Evolutionary conservation across 2,113 vertebrate genomes (phyloP), one percentile per base, ranked within the genome.

Genomic region (Piprites chloris): DNA sequence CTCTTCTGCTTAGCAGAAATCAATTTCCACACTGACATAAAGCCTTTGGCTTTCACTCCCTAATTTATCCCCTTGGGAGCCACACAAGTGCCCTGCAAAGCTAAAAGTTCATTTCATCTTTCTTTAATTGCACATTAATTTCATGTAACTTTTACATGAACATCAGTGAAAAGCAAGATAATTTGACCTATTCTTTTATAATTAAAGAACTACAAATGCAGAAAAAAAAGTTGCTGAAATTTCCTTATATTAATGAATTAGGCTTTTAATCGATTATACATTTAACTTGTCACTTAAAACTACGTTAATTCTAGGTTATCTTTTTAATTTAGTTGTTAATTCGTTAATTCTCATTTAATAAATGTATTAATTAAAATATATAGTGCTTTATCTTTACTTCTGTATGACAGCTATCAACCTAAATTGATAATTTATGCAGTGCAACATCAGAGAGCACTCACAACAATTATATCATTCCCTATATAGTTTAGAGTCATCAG

Each of bases 341-440:
- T 56, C 80, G 16, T 11, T 92, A 90, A 92, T 97, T 97, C 87
- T 94, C 47, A 84, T 96, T 96, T 96, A 94, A 93, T 94, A 96
- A 91, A 78, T 80, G 9, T 73, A 37, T 85, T 97, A 93, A 96
- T 97, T 97, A 95, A 95, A 97, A 96, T 85, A 96, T 92, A 74
- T 72, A 59, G 61, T 94, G 68, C 35, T 95, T 97, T 91, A 84
- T 92, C 83, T 96, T 95, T 90, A 84, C 95, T 96, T 95, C 93
- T 85, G n/a, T 91, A 81, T 94, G 95, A 94, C 87, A 97, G 78
- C 94, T 97, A 94, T 95, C 93, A 97, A 82, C 47, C 15, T 72
- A 89, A 93, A 33, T 85, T 95, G 53, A 71, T 91, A 93, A 85
- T 93, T 79, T 80, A 63, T 47, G 37, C 21, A 71, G 42, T 80